Percentiles rank a stretch among this genome's conserved stretches.
These are phyloP conservation scores for Tanytarsus gracilentus DNA, from an alignment of 2,888 invertebrate genomes.

Conservation along the genomic window DNA sequence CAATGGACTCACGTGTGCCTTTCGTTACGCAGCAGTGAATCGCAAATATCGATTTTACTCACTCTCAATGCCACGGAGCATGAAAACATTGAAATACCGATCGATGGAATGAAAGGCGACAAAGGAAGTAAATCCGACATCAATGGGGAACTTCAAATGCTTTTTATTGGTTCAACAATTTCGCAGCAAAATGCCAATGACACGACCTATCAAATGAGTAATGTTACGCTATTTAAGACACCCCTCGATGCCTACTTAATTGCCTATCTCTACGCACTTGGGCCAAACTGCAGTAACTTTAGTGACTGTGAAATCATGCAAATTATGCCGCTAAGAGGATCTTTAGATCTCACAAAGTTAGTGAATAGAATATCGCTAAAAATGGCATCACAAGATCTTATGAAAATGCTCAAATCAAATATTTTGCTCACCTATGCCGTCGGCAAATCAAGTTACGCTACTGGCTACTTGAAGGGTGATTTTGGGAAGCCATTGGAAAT, in stretches of 20 bases:
- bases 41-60: constrained; percentile 36
- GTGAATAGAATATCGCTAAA: constrained; percentile 34
- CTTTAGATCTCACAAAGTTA: constrained; percentile 37
- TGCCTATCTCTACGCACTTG: constrained; percentile 41
- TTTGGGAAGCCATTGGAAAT: constrained; percentile 36
- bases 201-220: constrained; percentile 33
- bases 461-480: constrained; percentile 34
- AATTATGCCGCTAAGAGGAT: constrained; percentile 40
- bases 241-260: constrained; percentile 37
- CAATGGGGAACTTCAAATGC: constrained; percentile 37
- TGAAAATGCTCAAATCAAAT: neutral
- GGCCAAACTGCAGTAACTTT: constrained; percentile 41
- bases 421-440: constrained; percentile 51
- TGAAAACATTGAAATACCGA: constrained; percentile 33
- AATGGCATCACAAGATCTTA: constrained; percentile 33
- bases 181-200: neutral
- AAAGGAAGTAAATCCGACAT: constrained; percentile 33
- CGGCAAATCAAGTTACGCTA: constrained; percentile 50
- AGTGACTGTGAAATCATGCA: constrained; percentile 39
- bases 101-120: neutral
- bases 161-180: constrained; percentile 36
- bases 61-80: constrained; percentile 39
- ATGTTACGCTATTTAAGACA: constrained; percentile 40
- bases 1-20: constrained; percentile 42
- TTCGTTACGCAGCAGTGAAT: constrained; percentile 35